Evolutionary conservation across 2,888 invertebrate species (phyloP).

Genomic region (Epinotia ramella): DNA sequence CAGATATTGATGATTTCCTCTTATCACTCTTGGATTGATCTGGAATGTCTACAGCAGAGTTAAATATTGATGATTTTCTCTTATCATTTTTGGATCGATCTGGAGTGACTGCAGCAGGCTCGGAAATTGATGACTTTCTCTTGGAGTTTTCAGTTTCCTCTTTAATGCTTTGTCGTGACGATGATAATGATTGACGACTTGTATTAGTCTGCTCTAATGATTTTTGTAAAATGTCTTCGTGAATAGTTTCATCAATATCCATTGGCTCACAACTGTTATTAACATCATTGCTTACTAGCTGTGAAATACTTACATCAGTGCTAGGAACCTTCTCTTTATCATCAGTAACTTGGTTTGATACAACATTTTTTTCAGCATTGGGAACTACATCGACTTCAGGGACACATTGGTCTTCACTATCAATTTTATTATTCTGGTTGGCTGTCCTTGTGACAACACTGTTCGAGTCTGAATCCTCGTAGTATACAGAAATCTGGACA

Average conservation of each 20-base stretch:
- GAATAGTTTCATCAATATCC: constrained; percentile 79
- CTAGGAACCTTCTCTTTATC: constrained; percentile 26
- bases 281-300: constrained; percentile 26
- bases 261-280: constrained; percentile 73
- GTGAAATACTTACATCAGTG: constrained; percentile 29
- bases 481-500: constrained; percentile 60
- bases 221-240: constrained; percentile 61
- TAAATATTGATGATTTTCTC: constrained; percentile 50
- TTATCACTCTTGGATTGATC: constrained; percentile 27
- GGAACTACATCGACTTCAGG: constrained; percentile 63
- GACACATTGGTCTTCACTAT: constrained; percentile 73
- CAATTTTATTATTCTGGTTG: constrained; percentile 50
- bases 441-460: constrained; percentile 53
- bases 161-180: constrained; percentile 29
- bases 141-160: constrained; percentile 46
- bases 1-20: constrained; percentile 30
- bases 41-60: constrained; percentile 12
- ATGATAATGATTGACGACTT: constrained; percentile 6
- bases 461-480: constrained; percentile 73
- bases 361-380: constrained; percentile 36
- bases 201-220: constrained; percentile 26
- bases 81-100: constrained; percentile 20
- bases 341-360: constrained; percentile 28
- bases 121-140: constrained; percentile 49
- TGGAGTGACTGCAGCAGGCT: constrained; percentile 6